Percentiles rank a stretch among this genome's conserved stretches.
phyloP scores from a whole-genome alignment of 2,113 vertebrate species.

The Plestiodon gilberti region DNA sequence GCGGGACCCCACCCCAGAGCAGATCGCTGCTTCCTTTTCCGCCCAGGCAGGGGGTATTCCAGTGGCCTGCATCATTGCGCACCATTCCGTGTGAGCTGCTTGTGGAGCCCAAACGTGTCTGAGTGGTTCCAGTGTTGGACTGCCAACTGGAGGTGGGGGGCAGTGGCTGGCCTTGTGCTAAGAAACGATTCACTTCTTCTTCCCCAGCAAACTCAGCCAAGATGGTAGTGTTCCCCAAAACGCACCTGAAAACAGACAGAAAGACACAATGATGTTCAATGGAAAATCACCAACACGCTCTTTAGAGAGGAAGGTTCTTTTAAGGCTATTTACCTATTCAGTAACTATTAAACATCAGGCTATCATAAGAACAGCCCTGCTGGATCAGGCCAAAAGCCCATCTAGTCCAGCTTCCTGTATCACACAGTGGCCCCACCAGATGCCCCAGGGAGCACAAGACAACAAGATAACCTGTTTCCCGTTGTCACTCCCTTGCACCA shows the following conservation, averaged over 20 bases:
- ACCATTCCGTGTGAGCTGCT: conserved; percentile 84
- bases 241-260: conserved; percentile 82
- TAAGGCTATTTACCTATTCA: fast-evolving
- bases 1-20: conserved; percentile 93
- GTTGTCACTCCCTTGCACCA: too few relatives aligned
- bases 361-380: too few relatives aligned
- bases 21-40: conserved; percentile 88
- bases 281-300: fast-evolving
- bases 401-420: too few relatives aligned
- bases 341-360: background rate
- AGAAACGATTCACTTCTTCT: conserved; percentile 97
- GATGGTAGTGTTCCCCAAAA: conserved; percentile 99
- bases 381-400: too few relatives aligned
- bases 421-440: too few relatives aligned
- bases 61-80: conserved; percentile 83
- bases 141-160: conserved; percentile 96
- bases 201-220: conserved; percentile 97
- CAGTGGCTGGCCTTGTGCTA: conserved; percentile 95
- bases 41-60: conserved; percentile 84
- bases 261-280: fast-evolving
- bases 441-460: too few relatives aligned
- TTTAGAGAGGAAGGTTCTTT: background rate
- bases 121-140: conserved; percentile 87
- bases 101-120: conserved; percentile 84
- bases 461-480: too few relatives aligned